A percentile compares a stretch with the other conserved stretches of the same genome.
Evolutionary conservation across 2,797 vertebrate species (phyloP).

Genomic region (Alcedo quadribrachys): DNA sequence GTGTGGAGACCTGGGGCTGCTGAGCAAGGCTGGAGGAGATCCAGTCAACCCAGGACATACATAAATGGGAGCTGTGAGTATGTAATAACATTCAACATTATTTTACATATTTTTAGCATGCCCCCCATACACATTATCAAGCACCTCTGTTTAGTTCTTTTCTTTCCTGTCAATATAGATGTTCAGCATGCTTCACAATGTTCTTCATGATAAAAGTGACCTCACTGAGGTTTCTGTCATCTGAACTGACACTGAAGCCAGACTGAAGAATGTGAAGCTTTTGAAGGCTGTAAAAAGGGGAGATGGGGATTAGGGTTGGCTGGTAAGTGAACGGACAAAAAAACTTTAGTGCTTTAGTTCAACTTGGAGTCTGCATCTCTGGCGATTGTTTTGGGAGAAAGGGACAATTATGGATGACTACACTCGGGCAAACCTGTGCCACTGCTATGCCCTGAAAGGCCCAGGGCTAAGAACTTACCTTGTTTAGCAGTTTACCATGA

Average conservation of each 20-base stretch:
- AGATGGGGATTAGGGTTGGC: not conserved
- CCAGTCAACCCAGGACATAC: not conserved
- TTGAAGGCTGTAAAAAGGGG: not conserved
- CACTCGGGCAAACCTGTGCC: not conserved
- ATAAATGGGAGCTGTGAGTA: not conserved
- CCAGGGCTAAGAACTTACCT: not conserved
- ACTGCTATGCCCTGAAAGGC: not conserved
- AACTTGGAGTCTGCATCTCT: not conserved
- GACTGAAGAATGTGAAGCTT: not conserved
- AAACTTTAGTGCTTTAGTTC: not conserved
- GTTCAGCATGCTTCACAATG: rapidly evolving
- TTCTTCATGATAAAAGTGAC: not conserved
- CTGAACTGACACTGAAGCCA: not conserved
- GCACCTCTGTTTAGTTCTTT: not conserved
- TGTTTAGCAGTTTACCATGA: not conserved
- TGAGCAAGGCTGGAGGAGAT: not conserved
- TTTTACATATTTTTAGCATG: not conserved
- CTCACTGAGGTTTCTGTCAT: not conserved
- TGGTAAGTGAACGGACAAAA: not conserved
- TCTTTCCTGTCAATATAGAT: not conserved
- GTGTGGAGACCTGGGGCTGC: not conserved
- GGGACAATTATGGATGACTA: not conserved
- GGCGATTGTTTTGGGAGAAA: not conserved
- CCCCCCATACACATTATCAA: not conserved
- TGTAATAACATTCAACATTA: not conserved